Base-by-base conservation (phyloP, 2,888 invertebrate genomes). In the Callyntrura guangdongensis region DNA sequence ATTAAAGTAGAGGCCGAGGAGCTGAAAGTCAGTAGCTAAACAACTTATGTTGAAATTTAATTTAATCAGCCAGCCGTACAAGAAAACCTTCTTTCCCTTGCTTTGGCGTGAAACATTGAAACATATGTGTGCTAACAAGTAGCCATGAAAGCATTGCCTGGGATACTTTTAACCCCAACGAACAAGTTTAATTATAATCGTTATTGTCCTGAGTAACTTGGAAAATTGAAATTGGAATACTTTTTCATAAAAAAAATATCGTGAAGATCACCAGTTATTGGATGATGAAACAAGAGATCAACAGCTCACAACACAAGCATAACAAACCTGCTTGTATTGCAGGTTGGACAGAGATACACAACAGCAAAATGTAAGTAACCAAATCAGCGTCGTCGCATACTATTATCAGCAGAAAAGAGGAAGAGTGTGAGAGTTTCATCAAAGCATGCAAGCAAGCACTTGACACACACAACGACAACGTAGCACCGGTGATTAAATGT, bases 401-500 rank as follows among this genome's bases (percentile, higher is more conserved):
- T 64, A 64, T 64, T 64, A 9, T 56, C n/a, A 20, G 61, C 22
- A 69, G 36, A 17, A n/a, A 72, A 49, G n/a, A 49, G 47, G 47
- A 45, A 45, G 74, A 74, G 25, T 47, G 14, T 20, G 49, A 22
- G 22, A 36, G 36, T 59, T 59, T 69, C 27, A 27, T 69, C 36
- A 14, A 22, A n/a, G 22, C 17, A 59, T 25, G 5, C 69, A 69
- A 22, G 9, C 69, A 69, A 69, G 36, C 27, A 12, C 36, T 69
- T 14, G 27, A 67, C 3, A 45, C 25, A 49, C 25, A 4, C 17
- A 79, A 53, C 17, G 0, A 27, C 27, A 74, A 49, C n/a, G 74
- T 2, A 79, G 17, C 56, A 82, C 53, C 81, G 61, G 82, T 67
- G 22, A 64, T 79, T 56, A 74, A 74, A 74, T 20, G 72, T 74